Conservation (phyloP, 2,113 vertebrate genomes). For the Etheostoma spectabile region DNA sequence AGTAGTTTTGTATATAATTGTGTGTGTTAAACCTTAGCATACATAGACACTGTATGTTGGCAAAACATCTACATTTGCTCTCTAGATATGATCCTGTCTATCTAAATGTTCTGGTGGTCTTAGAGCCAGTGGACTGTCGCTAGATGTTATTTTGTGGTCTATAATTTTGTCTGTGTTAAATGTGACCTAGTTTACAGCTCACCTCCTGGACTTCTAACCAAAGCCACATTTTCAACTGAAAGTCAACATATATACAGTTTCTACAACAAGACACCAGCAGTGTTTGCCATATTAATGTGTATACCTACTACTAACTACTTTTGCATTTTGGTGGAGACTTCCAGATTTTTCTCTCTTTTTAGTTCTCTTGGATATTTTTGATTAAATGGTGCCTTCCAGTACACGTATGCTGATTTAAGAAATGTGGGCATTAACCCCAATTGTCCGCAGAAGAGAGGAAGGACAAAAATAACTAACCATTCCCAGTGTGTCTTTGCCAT, state of each 20-base stretch:
- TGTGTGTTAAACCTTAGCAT: background rate
- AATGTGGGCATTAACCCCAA: background rate
- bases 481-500: background rate
- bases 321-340: background rate
- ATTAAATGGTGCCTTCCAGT: background rate
- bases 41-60: background rate
- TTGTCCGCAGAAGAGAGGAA: background rate
- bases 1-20: background rate
- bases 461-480: background rate
- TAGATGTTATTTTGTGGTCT: background rate
- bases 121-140: background rate
- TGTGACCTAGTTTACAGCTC: conserved; percentile 4
- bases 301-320: background rate
- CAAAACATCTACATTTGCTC: background rate
- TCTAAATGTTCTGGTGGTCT: background rate
- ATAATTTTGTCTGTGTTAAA: background rate
- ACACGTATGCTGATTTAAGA: background rate
- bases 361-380: background rate
- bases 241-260: conserved; percentile 1
- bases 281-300: background rate
- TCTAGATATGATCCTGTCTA: background rate
- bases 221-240: background rate
- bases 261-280: conserved; percentile 1
- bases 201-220: background rate
- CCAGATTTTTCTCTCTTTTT: background rate